Percentiles rank a stretch among this genome's conserved stretches.
These are phyloP conservation scores for Sapajus apella DNA, from an alignment of 2,113 vertebrate genomes.

Conservation along the genomic window DNA sequence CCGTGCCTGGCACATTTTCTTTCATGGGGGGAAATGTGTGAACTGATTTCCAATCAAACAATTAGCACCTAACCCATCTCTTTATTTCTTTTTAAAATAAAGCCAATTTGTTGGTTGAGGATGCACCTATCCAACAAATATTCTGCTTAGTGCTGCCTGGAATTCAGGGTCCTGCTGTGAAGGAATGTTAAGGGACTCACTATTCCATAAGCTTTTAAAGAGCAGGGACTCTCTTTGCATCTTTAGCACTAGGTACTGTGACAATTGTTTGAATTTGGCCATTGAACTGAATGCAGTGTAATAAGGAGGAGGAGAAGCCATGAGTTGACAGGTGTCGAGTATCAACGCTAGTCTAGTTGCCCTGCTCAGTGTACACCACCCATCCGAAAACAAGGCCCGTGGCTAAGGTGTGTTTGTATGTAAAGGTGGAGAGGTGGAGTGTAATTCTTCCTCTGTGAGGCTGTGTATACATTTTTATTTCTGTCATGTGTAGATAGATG, in stretches of 20 bases:
- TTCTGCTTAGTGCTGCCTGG: neutral
- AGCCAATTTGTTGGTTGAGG: neutral
- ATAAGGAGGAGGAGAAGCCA: neutral
- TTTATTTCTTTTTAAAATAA: neutral
- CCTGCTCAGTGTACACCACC: rapidly evolving
- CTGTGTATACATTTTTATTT: neutral
- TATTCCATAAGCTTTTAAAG: neutral
- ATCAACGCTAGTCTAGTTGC: no score
- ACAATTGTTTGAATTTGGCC: neutral
- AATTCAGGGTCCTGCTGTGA: neutral
- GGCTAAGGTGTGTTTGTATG: rapidly evolving
- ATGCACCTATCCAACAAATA: neutral
- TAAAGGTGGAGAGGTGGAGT: neutral
- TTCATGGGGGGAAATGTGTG: neutral
- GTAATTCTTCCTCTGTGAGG: neutral
- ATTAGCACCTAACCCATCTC: rapidly evolving
- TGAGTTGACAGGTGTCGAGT: neutral
- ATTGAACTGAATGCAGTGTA: neutral
- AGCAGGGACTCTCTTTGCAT: neutral
- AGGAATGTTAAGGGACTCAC: neutral
- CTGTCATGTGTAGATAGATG: neutral
- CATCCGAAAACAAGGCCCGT: rapidly evolving
- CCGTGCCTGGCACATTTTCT: neutral
- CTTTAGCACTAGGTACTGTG: neutral
- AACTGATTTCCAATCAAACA: neutral